Conservation (phyloP, 1,140 invertebrate species). For the Temnothorax longispinosus region DNA sequence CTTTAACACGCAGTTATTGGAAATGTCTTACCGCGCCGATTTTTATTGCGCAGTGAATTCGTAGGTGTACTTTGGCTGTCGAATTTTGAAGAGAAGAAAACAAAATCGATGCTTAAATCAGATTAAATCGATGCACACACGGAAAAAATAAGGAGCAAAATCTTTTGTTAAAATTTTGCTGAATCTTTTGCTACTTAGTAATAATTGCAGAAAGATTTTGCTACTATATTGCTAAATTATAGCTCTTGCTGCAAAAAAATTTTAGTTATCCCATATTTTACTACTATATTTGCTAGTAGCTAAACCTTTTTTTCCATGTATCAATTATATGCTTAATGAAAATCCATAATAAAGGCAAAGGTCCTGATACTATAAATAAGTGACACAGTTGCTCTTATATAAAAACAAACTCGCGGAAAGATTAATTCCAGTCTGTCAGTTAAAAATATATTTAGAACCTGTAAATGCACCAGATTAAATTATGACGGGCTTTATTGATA, state of each 20-base stretch:
- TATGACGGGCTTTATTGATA: constrained; percentile 54
- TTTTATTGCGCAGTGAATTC: not conserved
- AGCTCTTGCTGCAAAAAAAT: too few relatives aligned
- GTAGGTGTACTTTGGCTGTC: not conserved
- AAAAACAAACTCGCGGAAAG: not conserved
- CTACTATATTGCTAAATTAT: too few relatives aligned
- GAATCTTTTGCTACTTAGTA: too few relatives aligned
- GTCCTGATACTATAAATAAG: not conserved
- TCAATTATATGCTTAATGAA: not conserved
- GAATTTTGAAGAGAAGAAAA: not conserved
- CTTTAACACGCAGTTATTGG: not conserved
- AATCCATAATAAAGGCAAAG: not conserved
- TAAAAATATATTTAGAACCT: constrained; percentile 39
- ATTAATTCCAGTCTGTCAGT: constrained; percentile 2
- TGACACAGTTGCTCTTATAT: not conserved
- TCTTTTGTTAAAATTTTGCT: too few relatives aligned
- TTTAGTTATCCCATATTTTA: too few relatives aligned
- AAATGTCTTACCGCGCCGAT: not conserved
- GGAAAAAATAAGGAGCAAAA: too few relatives aligned
- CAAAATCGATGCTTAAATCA: not conserved
- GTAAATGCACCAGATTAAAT: constrained; percentile 47
- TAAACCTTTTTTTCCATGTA: not conserved
- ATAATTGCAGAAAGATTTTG: too few relatives aligned
- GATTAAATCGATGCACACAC: not conserved
- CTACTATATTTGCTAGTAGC: too few relatives aligned